Evolutionary conservation across 2,113 vertebrate genomes (phyloP).

Genomic region (Neodon shergylaensis): DNA sequence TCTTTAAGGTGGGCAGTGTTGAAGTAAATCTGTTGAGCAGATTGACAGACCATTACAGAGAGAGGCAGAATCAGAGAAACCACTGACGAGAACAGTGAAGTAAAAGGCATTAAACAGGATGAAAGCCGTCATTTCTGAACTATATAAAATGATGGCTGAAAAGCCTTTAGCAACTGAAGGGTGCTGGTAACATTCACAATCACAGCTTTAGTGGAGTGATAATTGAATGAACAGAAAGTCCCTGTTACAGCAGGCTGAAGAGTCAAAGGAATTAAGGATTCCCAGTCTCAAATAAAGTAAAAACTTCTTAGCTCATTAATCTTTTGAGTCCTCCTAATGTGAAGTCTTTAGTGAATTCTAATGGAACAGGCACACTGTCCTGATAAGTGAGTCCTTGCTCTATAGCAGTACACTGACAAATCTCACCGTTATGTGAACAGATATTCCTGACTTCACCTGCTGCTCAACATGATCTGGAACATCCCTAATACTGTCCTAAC

Average conservation of each 20-base stretch:
- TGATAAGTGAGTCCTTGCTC: background rate
- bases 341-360: constrained; percentile 25
- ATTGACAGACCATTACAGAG: background rate
- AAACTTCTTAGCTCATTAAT: background rate
- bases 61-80: background rate
- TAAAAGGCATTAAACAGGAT: background rate
- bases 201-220: background rate
- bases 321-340: background rate
- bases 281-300: background rate
- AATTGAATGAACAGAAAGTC: background rate
- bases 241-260: background rate
- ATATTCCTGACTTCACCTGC: background rate
- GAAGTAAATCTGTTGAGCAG: background rate
- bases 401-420: constrained; percentile 40
- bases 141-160: background rate
- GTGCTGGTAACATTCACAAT: background rate
- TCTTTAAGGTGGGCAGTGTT: background rate
- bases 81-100: background rate
- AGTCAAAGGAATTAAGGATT: too few species aligned
- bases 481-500: background rate
- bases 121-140: background rate
- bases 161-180: background rate
- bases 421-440: background rate
- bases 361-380: background rate
- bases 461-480: background rate